Evolutionary conservation across 2,888 invertebrate species (phyloP), one percentile per base, ranked within the genome.

Genomic region (Agonopterix alstromeriana): DNA sequence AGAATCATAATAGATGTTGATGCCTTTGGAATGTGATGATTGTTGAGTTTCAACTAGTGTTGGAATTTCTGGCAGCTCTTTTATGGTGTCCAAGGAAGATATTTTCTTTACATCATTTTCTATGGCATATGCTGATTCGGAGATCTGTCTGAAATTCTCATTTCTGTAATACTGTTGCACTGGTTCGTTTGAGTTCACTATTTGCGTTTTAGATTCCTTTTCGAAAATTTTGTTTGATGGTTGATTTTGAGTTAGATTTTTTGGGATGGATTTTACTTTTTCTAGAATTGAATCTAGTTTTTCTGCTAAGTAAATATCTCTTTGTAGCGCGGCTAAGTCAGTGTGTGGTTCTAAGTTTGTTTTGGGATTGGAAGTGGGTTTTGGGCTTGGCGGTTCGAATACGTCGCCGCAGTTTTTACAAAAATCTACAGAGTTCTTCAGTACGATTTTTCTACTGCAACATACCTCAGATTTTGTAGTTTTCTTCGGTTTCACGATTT

Each of bases 81-180:
- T 71, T 8, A 87, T 87, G 0, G 87, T 74, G 17, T 77, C 73
- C 2, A 87, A 53, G 2, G 66, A 66, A 10, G 54, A 12, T 40
- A 27, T 27, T 48, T 48, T 70, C 77, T 49, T 61, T 77, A 2
- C 58, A 52, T 12, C 51, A 55, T 53, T 61, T 42, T 60, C 61
- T 0, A 58, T 50, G 0, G 65, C 66, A 42, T 70, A 62, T 0
- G 74, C 42, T 1, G 83, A 82, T 45, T 77, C 75, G 0, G 75
- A 61, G 0, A 74, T 70, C 36, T 48, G 52, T 9, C 54, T 42
- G 41, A 80, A 88, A 40, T 82, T 80, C 53, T 85, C 77, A 43
- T 88, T 88, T 56, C 65, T 82, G 48, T 80, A 87, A 55, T 77
- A 77, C 45, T 87, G 78, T 41, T 78, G 67, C 0, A 86, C 48